phyloP scores from a whole-genome alignment of 2,888 invertebrate species.

The Spodoptera exigua region DNA sequence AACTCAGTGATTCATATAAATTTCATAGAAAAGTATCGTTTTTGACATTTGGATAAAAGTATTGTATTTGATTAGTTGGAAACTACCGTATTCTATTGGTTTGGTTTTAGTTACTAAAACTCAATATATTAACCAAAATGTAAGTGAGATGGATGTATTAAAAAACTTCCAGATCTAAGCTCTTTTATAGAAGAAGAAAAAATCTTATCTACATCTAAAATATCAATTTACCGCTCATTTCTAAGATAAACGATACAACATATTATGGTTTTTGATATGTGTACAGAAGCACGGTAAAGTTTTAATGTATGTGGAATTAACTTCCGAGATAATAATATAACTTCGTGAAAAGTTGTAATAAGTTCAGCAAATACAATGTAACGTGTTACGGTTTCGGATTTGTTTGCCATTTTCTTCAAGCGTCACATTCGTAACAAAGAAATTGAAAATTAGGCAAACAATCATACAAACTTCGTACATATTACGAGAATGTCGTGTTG shows the following conservation, averaged over 20 bases:
- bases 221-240: background rate
- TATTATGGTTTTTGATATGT: background rate
- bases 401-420: background rate
- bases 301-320: constrained; percentile 13
- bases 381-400: constrained; percentile 13
- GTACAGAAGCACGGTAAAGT: constrained; percentile 6
- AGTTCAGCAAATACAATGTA: constrained; percentile 5
- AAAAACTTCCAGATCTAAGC: too few relatives aligned
- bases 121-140: too few relatives aligned
- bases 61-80: too few relatives aligned
- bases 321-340: constrained; percentile 10
- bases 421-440: background rate
- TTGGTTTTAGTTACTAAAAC: too few relatives aligned
- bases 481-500: background rate
- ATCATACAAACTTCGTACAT: too few relatives aligned
- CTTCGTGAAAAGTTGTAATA: constrained; percentile 23
- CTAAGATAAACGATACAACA: background rate
- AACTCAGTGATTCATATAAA: too few relatives aligned
- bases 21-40: too few relatives aligned
- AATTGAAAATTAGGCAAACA: background rate
- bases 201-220: too few relatives aligned
- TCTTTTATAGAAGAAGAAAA: too few relatives aligned
- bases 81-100: too few relatives aligned
- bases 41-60: too few relatives aligned
- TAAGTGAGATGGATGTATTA: too few relatives aligned